These are phyloP conservation scores for Lethenteron camtschaticum DNA, from an alignment of 2,113 vertebrate genomes.

Conservation along the genomic window DNA sequence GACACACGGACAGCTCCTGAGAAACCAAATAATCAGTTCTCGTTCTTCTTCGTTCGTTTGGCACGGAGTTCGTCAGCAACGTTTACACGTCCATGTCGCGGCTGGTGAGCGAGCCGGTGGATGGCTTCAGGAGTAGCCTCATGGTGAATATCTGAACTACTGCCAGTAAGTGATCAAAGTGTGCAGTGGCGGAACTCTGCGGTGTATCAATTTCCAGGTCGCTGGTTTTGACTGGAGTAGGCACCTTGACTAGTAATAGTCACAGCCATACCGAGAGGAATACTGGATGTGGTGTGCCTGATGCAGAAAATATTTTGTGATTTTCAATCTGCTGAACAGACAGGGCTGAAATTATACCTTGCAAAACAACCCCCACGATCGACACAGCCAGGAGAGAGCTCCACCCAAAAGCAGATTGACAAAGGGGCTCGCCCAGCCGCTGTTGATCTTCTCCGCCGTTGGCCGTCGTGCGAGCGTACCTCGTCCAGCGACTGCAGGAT, in stretches of 20 bases:
- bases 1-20: conserved; percentile 40
- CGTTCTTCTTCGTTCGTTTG: neutral
- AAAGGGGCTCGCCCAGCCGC: neutral
- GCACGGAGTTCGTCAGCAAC: neutral
- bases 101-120: neutral
- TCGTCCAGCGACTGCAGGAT: conserved; percentile 39
- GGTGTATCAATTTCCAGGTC: neutral
- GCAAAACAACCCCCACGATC: neutral
- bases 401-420: neutral
- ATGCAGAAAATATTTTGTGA: neutral
- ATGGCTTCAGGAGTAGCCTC: neutral
- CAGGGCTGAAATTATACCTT: neutral
- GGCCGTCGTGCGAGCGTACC: conserved; percentile 22
- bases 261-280: too few species aligned
- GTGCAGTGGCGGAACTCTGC: neutral
- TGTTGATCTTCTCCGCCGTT: too few species aligned
- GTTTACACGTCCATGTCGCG: neutral
- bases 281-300: neutral
- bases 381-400: neutral
- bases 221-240: too few species aligned
- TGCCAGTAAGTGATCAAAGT: neutral
- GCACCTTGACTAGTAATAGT: too few species aligned
- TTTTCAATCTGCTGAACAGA: neutral
- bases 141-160: neutral
- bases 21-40: conserved; percentile 9